phyloP scores from a whole-genome alignment of 1,140 invertebrate species.

The Sminthurides bifidus region DNA sequence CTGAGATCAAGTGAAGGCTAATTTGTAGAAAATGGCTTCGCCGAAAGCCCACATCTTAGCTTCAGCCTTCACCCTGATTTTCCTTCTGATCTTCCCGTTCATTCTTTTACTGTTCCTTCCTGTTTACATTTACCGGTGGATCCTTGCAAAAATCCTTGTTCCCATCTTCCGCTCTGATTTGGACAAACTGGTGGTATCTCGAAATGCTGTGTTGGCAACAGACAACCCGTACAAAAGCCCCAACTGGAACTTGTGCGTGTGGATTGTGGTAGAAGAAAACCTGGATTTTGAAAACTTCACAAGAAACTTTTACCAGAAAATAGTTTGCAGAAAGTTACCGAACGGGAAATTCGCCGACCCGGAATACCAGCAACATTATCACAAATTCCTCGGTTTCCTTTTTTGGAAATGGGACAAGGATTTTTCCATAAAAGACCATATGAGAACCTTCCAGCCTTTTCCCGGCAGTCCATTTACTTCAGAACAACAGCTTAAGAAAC shows the following conservation, averaged over 20 bases:
- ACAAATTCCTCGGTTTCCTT: conserved; percentile 21
- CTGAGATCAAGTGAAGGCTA: too few relatives aligned
- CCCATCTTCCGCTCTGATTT: too few relatives aligned
- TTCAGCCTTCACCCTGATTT: too few relatives aligned
- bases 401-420: conserved; percentile 22
- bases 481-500: conserved; percentile 1
- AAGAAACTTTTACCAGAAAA: conserved; percentile 9
- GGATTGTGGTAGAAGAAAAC: conserved; percentile 17
- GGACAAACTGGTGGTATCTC: conserved; percentile 15
- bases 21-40: too few relatives aligned
- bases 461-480: background rate
- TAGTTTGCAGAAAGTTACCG: conserved; percentile 8
- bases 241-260: conserved; percentile 22
- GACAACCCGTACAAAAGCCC: conserved; percentile 12
- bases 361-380: conserved; percentile 23
- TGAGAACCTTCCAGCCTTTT: background rate
- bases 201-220: conserved; percentile 18
- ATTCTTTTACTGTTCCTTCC: too few relatives aligned
- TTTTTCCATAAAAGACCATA: conserved; percentile 11
- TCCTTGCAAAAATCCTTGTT: too few relatives aligned
- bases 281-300: conserved; percentile 14
- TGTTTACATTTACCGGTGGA: too few relatives aligned
- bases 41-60: too few relatives aligned
- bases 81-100: too few relatives aligned
- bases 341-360: conserved; percentile 17